Conservation (phyloP, 2,888 invertebrate genomes). For the Aphrophora alni region DNA sequence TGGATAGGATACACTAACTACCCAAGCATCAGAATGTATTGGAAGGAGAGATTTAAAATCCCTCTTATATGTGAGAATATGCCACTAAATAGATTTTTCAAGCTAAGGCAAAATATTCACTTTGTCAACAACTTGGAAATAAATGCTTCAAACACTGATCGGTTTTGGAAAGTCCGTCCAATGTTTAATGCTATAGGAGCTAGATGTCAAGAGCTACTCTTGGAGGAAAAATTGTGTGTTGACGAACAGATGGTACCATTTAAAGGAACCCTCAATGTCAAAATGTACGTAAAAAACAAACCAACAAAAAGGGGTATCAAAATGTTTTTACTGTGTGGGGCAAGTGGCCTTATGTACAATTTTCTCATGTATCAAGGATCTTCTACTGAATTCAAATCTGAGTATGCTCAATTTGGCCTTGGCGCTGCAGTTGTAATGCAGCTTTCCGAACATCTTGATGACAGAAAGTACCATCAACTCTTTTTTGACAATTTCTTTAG, state of each 20-base stretch:
- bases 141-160: slow-evolving; percentile 36
- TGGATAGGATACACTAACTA: slow-evolving; percentile 48
- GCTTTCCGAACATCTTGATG: slow-evolving; percentile 30
- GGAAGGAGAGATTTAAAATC: slow-evolving; percentile 42
- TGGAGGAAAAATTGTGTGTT: slow-evolving; percentile 41
- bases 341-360: slow-evolving; percentile 48
- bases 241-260: slow-evolving; percentile 54
- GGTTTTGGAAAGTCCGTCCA: slow-evolving; percentile 47
- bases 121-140: slow-evolving; percentile 39
- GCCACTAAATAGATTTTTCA: slow-evolving; percentile 45
- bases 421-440: slow-evolving; percentile 45
- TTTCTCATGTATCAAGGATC: slow-evolving; percentile 50
- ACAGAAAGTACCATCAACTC: slow-evolving; percentile 15
- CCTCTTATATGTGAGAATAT: slow-evolving; percentile 44
- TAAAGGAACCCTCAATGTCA: slow-evolving; percentile 49
- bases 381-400: slow-evolving; percentile 44
- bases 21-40: slow-evolving; percentile 47
- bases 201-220: slow-evolving; percentile 41
- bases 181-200: slow-evolving; percentile 43
- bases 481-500: slow-evolving; percentile 41
- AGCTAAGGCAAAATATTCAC: slow-evolving; percentile 46
- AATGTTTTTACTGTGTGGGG: slow-evolving; percentile 48
- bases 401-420: slow-evolving; percentile 39
- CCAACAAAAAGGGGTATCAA: slow-evolving; percentile 50
- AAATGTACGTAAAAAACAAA: slow-evolving; percentile 51